Evolutionary conservation across 2,888 invertebrate genomes (phyloP), one percentile per base, ranked within the genome.

Genomic region (Eupithecia subfuscata): DNA sequence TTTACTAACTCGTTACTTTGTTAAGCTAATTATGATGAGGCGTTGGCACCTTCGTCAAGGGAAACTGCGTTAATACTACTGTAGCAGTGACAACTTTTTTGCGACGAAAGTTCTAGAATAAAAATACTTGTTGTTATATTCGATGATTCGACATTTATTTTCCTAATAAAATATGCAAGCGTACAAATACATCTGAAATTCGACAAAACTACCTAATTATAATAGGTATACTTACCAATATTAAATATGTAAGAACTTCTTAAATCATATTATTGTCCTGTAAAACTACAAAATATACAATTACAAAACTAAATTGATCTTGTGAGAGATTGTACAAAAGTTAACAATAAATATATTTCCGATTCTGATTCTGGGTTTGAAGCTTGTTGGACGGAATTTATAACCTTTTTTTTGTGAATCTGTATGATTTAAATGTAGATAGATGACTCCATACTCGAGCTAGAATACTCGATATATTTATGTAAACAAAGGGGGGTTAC

Each of bases 241-340:
- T 68, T 68, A 30, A 30, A 3, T 30, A 43, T 68, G 43, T 68
- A 70, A 75, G 75, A 76, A 74, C 12, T 18, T 71, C 75, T 78
- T 77, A 74, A 73, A 73, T 56, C 1, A 60, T 71, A 70, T 72
- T 73, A 70, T 72, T 43, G 25, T 22, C 73, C 69, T 74, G 72
- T 73, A 79, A 76, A 74, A 69, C 76, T 75, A 79, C 45, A 77
- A 78, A 75, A 60, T 68, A 73, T 76, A 76, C 96, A 87, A 11
- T 91, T 89, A 70, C 69, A 79, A 75, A 71, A 40, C 22, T 68
- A 12, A 25, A 22, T 37, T 9, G 64, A 11, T 9, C 34, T 34
- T 34, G 18, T 16, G 5, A 30, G 8, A 0, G 25, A 63, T 30
- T 30, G 18, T 60, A 60, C 5, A 60, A 60, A 1, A 25, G 14